phyloP scores from a whole-genome alignment of 2,113 vertebrate genomes.

The Heloderma charlesbogerti region DNA sequence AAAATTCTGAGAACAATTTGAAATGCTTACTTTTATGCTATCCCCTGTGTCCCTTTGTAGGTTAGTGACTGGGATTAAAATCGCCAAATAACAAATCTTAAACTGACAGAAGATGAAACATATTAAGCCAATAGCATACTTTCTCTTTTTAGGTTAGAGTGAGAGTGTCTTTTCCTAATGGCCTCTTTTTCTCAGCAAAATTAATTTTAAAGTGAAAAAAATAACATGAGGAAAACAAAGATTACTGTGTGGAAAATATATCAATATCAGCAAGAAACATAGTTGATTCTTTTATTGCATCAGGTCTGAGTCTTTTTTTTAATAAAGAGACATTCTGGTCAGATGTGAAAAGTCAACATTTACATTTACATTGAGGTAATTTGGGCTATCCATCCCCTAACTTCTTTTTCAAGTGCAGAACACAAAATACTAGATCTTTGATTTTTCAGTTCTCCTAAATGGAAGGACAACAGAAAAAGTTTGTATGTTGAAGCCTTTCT shows the following conservation, averaged over 20 bases:
- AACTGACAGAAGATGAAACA: constrained; percentile 62
- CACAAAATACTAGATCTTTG: constrained; percentile 64
- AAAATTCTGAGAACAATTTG: background rate
- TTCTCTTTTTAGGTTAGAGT: constrained; percentile 35
- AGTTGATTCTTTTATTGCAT: constrained; percentile 51
- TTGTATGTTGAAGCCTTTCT: constrained; percentile 58
- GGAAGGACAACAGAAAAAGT: constrained; percentile 61
- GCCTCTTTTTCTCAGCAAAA: constrained; percentile 64
- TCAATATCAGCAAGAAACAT: constrained; percentile 34
- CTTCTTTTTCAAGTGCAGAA: constrained; percentile 51
- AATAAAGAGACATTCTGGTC: constrained; percentile 63
- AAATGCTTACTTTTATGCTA: constrained; percentile 24
- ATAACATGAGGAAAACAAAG: constrained; percentile 34
- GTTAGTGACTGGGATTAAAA: constrained; percentile 58
- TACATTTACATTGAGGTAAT: constrained; percentile 73
- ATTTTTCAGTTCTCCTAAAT: constrained; percentile 67
- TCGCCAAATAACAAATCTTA: constrained; percentile 55
- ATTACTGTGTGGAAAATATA: constrained; percentile 51
- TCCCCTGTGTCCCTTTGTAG: constrained; percentile 48
- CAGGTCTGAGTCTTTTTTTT: constrained; percentile 40
- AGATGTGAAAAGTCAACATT: constrained; percentile 72
- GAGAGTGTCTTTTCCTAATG: constrained; percentile 26
- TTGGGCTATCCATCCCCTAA: constrained; percentile 27
- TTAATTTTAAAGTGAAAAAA: constrained; percentile 51
- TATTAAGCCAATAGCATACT: constrained; percentile 68